These are phyloP conservation scores for Liolophura sinensis DNA, from an alignment of 1,140 invertebrate species.

Conservation along the genomic window DNA sequence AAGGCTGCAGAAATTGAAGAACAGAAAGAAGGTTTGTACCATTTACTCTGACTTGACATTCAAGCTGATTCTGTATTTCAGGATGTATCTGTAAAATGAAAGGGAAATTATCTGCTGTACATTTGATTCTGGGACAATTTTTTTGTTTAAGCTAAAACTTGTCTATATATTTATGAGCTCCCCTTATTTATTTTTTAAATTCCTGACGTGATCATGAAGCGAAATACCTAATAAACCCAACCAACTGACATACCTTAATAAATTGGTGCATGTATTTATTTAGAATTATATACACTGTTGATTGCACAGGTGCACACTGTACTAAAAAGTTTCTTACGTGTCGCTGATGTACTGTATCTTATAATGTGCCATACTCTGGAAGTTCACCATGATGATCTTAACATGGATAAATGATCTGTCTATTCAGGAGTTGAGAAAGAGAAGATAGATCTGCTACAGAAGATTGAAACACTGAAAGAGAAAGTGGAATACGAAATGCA, in stretches of 20 bases:
- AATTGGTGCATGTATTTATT: no score
- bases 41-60: not conserved
- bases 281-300: no score
- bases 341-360: no score
- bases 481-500: slow-evolving; percentile 49
- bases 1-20: slow-evolving; percentile 33
- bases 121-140: not conserved
- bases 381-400: no score
- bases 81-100: not conserved
- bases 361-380: no score
- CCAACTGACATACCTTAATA: no score
- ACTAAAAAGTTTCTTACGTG: no score
- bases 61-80: not conserved
- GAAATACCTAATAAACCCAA: no score
- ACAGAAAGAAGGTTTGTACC: slow-evolving; percentile 28
- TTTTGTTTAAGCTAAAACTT: not conserved
- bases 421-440: slow-evolving; percentile 29
- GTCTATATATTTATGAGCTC: not conserved
- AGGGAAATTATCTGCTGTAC: not conserved
- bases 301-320: no score
- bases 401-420: not conserved
- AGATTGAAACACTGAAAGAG: slow-evolving; percentile 58
- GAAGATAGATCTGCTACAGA: slow-evolving; percentile 38
- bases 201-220: no score
- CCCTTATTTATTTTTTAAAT: no score